Base-by-base conservation (phyloP, 35 echinoderm and acorn worm genomes). In the Apostichopus californicus region DNA sequence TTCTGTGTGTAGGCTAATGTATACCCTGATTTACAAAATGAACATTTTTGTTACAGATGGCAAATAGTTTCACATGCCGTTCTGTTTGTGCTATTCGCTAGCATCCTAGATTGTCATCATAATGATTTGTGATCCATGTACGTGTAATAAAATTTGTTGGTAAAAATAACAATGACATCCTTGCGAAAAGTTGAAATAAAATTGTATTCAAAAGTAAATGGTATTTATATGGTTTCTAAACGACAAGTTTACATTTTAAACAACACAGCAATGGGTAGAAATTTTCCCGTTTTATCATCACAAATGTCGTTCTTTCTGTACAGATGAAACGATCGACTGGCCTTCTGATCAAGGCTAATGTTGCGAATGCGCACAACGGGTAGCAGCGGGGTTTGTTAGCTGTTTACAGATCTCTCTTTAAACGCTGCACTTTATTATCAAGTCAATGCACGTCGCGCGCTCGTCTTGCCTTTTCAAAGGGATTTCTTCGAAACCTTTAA, bases 91-190 rank as follows among this genome's bases (percentile, higher is more conserved):
- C 53, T 72, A 28, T 54, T 66, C 61, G 18, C 61, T 89, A 24
- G 63, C 64, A 65, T 65, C 86, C 61, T 72, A 10, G 18, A 72
- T 9, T 72, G 86, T 89, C 64, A 24, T 89, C 25, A 5, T 54
- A 72, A 65, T 72, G 86, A 89, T 89, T 89, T 89, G 63, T 89
- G 22, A 89, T 60, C 86, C 86, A 28, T 68, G 14, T 72, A 89
- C 64, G n/a, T 57, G 55, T 82, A 53, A 82, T 82, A 2, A 82
- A 82, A 13, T 60, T 72, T 34, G 59, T 73, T 54, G 63, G 72
- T 89, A 68, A 72, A 89, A 71, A 89, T 89, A 89, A 72, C 63
- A 89, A 25, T n/a, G 46, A 72, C 34, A 46, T 68, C 15, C 28
- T 89, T 89, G 12, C 14, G 9, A 13, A 25, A 8, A 65, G 61